phyloP scores from a whole-genome alignment of 2,888 invertebrate genomes.

The Neocrepidodera transversa region DNA sequence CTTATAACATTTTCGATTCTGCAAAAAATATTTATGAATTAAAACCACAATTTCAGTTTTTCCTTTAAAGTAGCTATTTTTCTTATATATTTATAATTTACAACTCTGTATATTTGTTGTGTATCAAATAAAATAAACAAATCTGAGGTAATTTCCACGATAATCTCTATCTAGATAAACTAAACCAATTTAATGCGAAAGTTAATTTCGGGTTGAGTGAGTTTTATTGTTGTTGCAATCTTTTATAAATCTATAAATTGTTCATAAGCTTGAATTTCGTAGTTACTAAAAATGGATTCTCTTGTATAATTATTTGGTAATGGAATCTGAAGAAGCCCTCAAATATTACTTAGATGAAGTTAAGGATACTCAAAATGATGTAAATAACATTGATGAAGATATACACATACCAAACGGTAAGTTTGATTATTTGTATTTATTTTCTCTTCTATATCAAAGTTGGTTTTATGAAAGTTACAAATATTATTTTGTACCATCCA shows the following conservation, averaged over 20 bases:
- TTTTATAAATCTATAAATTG: conserved; percentile 2
- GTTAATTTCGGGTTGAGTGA: background rate
- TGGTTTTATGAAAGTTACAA: too few relatives aligned
- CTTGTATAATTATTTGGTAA: conserved; percentile 40
- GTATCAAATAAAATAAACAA: conserved; percentile 9
- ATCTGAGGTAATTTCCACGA: background rate
- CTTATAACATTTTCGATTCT: background rate
- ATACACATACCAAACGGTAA: conserved; percentile 54
- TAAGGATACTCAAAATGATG: conserved; percentile 53
- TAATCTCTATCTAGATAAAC: conserved; percentile 4
- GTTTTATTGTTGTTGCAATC: background rate
- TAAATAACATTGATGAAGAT: conserved; percentile 48
- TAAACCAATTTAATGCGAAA: background rate
- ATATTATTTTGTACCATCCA: too few relatives aligned
- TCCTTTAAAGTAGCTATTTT: too few relatives aligned
- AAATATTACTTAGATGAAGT: conserved; percentile 56
- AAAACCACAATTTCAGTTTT: too few relatives aligned
- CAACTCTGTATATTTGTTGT: background rate
- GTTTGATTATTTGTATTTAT: too few relatives aligned
- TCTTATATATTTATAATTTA: too few relatives aligned
- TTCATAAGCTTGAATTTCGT: background rate
- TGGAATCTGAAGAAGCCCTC: conserved; percentile 52
- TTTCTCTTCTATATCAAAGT: too few relatives aligned
- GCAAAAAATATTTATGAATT: background rate
- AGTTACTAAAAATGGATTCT: conserved; percentile 32